Evolutionary conservation across 2,797 vertebrate genomes (phyloP), one percentile per base, ranked within the genome.

Genomic region (Muscicapa striata): DNA sequence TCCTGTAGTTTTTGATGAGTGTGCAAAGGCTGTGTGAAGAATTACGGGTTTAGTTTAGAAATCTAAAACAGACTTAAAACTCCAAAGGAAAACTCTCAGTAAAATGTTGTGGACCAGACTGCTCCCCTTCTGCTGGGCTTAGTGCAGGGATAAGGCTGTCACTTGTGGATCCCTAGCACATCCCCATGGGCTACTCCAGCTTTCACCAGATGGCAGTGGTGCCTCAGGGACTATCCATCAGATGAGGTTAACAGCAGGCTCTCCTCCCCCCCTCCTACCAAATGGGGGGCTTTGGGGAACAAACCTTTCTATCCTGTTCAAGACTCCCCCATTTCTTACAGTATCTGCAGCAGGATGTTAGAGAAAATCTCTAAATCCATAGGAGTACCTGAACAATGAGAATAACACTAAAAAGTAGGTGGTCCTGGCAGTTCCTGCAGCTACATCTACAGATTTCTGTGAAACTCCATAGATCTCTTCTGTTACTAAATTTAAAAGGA

Each of bases 151-250:
- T 68, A 45, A 87, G 66, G 48, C 90, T 96, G 90, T 89, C 90
- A 90, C 67, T 84, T 84, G n/a, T 41, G 70, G 81, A 52, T 92
- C 46, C 88, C 81, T 61, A 67, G 83, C 78, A 58, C 54, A 58
- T 87, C 78, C 86, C 92, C 84, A 77, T 68, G 93, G 94, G 54
- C 92, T 87, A 72, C 89, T 97, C 81, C 30, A 85, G 78, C 78
- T 94, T 90, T 95, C 96, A 97, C 84, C 95, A 97, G 85, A 96
- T 91, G 88, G 94, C 95, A 93, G 95, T 96, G 94, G 94, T 94
- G 95, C 95, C 95, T 96, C 92, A 94, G 95, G 96, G 96, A 96
- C 95, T 69, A 76, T 59, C 90, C 91, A 85, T 92, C 94, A 92
- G 79, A 75, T 5, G 61, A 90, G 62, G 72, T 34, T 84, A 96